phyloP scores from a whole-genome alignment of 2,797 vertebrate genomes.

The Morus bassanus region DNA sequence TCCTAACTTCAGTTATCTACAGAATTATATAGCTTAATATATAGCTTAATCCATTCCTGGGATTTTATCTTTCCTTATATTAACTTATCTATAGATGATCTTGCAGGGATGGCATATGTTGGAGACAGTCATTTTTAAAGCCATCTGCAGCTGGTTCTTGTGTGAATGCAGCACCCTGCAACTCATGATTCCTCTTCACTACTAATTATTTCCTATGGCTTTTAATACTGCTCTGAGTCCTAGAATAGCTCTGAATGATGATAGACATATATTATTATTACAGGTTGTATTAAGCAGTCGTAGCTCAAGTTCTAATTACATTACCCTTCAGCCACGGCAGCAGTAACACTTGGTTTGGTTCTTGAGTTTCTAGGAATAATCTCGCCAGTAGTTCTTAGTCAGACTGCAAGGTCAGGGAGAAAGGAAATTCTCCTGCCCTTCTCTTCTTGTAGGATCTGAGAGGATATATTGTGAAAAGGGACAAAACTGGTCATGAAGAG shows the following conservation, averaged over 20 bases:
- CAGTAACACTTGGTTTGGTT: slow-evolving; percentile 20
- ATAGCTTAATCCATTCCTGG: slow-evolving; percentile 1
- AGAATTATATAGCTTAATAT: slow-evolving; percentile 45
- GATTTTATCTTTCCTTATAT: slow-evolving; percentile 52
- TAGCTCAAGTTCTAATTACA: slow-evolving; percentile 44
- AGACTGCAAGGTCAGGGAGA: slow-evolving; percentile 36
- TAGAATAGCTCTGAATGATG: slow-evolving; percentile 40
- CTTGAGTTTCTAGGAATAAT: slow-evolving; percentile 1
- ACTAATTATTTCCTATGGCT: slow-evolving; percentile 61
- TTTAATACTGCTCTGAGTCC: slow-evolving; percentile 26
- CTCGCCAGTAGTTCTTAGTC: neutral
- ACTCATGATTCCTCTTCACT: slow-evolving; percentile 32
- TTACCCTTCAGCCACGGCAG: slow-evolving; percentile 21
- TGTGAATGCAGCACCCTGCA: slow-evolving; percentile 31
- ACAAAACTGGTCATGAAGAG: neutral
- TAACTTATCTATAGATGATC: slow-evolving; percentile 46
- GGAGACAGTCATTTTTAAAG: slow-evolving; percentile 26
- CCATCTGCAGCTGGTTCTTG: neutral
- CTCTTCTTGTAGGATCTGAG: neutral
- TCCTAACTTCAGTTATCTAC: neutral
- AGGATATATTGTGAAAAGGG: neutral
- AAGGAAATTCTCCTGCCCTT: neutral
- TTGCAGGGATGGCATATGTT: slow-evolving; percentile 30
- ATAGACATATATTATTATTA: slow-evolving; percentile 46
- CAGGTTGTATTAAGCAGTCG: slow-evolving; percentile 20